Evolutionary conservation across 2,797 vertebrate genomes (phyloP), one percentile per base, ranked within the genome.

Genomic region (Myripristis murdjan): DNA sequence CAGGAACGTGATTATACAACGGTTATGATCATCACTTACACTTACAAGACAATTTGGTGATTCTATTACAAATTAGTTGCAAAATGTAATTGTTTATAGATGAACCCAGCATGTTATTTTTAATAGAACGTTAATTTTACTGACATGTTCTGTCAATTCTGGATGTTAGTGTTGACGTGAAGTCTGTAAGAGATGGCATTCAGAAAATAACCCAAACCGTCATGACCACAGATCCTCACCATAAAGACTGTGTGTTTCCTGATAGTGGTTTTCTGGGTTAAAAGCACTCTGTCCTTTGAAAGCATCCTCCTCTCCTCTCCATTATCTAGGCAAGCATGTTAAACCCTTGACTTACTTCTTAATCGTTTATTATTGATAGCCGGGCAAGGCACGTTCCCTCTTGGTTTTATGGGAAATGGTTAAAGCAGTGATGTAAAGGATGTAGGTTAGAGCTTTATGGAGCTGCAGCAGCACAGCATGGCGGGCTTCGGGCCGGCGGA

Each of bases 321-420:
- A 76, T 92, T 87, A 86, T 90, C 87, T 79, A 65, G 77, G 79
- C 79, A 68, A 78, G 82, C 83, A 81, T 62, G 77, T 88, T 89
- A 82, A 89, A 87, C 73, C 54, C 73, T 70, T 1, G 9, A 74
- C 77, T 70, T 84, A 2, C 16, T 48, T 20, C 44, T 33, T 24
- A 81, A 84, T 83, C 75, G 44, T 92, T 81, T 71, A 92, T 92
- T 91, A 91, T 91, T 91, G 84, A 92, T 91, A 78, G 79, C 83
- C 71, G 39, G 5, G 68, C 70, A 55, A 78, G 75, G 72, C 65
- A 66, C 79, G 51, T 61, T 49, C 67, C 63, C 70, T 65, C 71
- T 67, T 4, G 61, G 73, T 72, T 74, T 60, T 73, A 65, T 64
- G 79, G 69, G 54, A 77, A 82, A 78, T 61, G 77, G 77, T 83